Evolutionary conservation across 2,113 vertebrate genomes (phyloP), one percentile per base, ranked within the genome.

Genomic region (Apaloderma vittatum): DNA sequence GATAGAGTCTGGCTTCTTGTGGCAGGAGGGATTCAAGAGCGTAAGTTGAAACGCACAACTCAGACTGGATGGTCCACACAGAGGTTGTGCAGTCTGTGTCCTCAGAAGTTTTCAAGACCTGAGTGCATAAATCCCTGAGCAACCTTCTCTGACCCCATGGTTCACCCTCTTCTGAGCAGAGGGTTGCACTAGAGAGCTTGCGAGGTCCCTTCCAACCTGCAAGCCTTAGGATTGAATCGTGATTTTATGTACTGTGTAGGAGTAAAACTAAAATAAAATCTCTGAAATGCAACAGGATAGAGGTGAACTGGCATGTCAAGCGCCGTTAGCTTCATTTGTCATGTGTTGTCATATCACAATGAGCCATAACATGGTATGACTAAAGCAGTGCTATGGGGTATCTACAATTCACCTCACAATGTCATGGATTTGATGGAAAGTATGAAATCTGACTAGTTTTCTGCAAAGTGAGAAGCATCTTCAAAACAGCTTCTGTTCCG

Each of bases 261-360:
- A 88, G 82, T 86, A 22, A 92, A 94, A 27, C 48, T 86, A 54
- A 93, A 87, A 83, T 55, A 80, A 95, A 46, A 70, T 68, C n/a
- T 70, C 58, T 77, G 72, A 88, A 76, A 65, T 12, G 54, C 37
- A 72, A 34, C 16, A 65, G 58, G 45, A 48, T 68, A 83, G 89
- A 70, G 67, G 71, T 80, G 83, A 86, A 91, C 49, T 91, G 86
- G 54, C 68, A 24, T 62, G 72, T 57, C 72, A 80, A 62, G 23
- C 52, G 37, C 40, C 76, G 63, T 83, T 91, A 86, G 49, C 8
- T 83, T 88, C 23, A 32, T 88, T 87, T 86, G 67, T 77, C 30
- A 4, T 80, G 45, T 88, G 52, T 34, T 95, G 71, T 88, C 82
- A 32, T 45, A 67, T 70, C 82, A 72, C 58, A 88, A 26, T 15